phyloP scores from a whole-genome alignment of 2,113 vertebrate genomes.

The Campylorhamphus procurvoides region DNA sequence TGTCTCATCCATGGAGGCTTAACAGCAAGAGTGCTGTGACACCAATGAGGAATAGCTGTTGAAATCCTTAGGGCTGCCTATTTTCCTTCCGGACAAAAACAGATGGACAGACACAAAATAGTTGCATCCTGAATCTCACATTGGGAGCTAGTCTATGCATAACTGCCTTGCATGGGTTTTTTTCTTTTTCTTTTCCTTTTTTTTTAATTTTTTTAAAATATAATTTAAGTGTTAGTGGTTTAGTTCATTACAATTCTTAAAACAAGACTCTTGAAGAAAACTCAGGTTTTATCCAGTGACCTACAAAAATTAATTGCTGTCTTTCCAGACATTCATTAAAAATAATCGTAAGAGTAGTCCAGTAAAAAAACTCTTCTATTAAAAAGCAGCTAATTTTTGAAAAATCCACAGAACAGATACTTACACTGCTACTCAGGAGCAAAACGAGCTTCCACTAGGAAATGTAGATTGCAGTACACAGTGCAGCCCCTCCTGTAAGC shows the following conservation, averaged over 20 bases:
- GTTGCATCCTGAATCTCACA: not conserved
- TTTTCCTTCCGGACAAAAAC: not conserved
- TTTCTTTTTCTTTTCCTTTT: not conserved
- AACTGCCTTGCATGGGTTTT: not conserved
- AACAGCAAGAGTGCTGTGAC: not conserved
- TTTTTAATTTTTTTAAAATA: not conserved
- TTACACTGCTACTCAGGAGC: not conserved
- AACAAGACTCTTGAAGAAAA: not conserved
- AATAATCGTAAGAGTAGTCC: not conserved
- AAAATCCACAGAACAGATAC: not conserved
- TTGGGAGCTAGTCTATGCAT: not conserved
- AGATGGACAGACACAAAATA: not conserved
- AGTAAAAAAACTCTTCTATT: not conserved
- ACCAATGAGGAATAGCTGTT: not conserved
- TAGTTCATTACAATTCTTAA: not conserved
- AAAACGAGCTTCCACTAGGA: not conserved
- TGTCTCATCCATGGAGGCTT: not conserved
- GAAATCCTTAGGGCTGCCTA: not conserved
- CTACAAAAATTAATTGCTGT: slow-evolving; percentile 11
- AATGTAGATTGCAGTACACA: not conserved
- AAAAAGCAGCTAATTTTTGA: not conserved
- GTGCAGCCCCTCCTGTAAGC: not conserved
- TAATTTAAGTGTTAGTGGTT: slow-evolving; percentile 7
- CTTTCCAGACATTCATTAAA: slow-evolving; percentile 3
- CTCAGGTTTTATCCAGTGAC: not conserved